Conservation (phyloP, 2,113 vertebrate species). For the Kryptolebias marmoratus region DNA sequence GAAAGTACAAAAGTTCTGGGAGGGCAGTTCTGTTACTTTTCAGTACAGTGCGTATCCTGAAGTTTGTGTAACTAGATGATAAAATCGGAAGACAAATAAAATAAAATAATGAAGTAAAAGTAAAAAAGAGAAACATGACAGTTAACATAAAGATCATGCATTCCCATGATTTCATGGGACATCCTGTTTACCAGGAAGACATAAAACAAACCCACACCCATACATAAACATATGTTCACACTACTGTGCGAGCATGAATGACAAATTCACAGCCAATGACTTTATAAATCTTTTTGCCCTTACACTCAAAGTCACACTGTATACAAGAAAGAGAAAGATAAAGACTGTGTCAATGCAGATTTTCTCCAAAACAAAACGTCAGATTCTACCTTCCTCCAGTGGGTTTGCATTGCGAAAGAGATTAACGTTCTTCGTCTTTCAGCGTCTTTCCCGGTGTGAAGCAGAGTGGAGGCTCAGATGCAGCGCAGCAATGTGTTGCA, state of each 20-base stretch:
- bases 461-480: slow-evolving; percentile 46
- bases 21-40: background rate
- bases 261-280: slow-evolving; percentile 27
- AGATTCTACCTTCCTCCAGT: slow-evolving; percentile 60
- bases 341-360: slow-evolving; percentile 18
- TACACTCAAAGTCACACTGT: slow-evolving; percentile 12
- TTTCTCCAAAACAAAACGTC: slow-evolving; percentile 49
- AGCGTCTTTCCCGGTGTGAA: slow-evolving; percentile 55
- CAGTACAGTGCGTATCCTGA: slow-evolving; percentile 19
- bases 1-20: background rate
- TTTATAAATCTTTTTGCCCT: slow-evolving; percentile 26
- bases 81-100: slow-evolving; percentile 11
- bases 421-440: slow-evolving; percentile 61
- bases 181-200: background rate
- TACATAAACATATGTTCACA: slow-evolving; percentile 11
- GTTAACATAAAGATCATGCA: background rate
- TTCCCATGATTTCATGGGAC: background rate
- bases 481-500: slow-evolving; percentile 59
- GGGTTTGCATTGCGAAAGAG: slow-evolving; percentile 54
- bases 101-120: background rate
- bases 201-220: background rate
- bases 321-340: slow-evolving; percentile 32
- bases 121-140: background rate
- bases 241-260: slow-evolving; percentile 7
- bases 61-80: slow-evolving; percentile 21